A percentile compares a stretch with the other conserved stretches of the same genome.
Conservation (phyloP, 1,140 invertebrate species). For the Metaphire vulgaris region DNA sequence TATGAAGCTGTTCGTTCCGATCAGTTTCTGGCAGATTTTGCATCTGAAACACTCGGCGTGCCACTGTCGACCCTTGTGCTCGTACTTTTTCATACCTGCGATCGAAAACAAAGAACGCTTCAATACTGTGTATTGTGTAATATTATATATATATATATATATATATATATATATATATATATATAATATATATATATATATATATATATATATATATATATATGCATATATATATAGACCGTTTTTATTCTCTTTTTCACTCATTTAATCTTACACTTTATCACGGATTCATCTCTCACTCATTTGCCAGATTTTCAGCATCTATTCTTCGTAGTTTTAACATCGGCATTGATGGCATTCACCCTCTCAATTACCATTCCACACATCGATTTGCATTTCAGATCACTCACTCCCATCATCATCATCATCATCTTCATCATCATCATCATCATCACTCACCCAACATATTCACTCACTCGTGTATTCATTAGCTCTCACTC, state of each 20-base stretch:
- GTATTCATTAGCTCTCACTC: no score
- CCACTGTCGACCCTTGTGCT: slow-evolving; percentile 97
- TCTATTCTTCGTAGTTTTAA: background rate
- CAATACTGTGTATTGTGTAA: background rate
- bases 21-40: slow-evolving; percentile 86
- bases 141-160: background rate
- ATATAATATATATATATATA: background rate
- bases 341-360: background rate
- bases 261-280: background rate
- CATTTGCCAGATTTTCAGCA: no score
- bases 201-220: slow-evolving; percentile 1
- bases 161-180: background rate
- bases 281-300: no score
- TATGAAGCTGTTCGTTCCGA: slow-evolving; percentile 95
- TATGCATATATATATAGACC: background rate
- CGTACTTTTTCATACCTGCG: slow-evolving; percentile 95
- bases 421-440: slow-evolving; percentile 2
- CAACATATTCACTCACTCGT: no score
- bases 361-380: background rate
- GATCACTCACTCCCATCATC: background rate
- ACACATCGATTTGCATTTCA: no score
- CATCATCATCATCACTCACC: background rate
- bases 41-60: slow-evolving; percentile 98
- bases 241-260: background rate
- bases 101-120: no score